Base-by-base conservation (phyloP, 2,113 vertebrate genomes). In the Chunga burmeisteri region DNA sequence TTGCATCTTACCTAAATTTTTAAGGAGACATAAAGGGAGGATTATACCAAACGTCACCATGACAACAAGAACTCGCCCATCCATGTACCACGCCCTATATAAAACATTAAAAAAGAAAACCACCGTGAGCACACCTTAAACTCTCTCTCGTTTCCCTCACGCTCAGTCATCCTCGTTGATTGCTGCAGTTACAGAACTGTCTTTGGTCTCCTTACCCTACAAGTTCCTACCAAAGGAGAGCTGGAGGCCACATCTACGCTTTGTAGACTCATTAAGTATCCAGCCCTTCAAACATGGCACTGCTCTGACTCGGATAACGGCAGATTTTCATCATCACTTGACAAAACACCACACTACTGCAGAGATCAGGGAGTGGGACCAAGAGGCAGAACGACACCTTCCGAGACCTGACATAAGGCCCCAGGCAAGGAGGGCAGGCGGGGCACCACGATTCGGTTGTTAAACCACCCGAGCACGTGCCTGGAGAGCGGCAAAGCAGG, bases 11-110 rank as follows among this genome's bases (percentile, higher is more conserved):
- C 99, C 99, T 50, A 99, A 98, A 78, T 99, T 99, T 97, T 99
- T 99, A 96, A 99, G 98, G 86, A 99, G 98, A 94, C 99, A 99
- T 95, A 99, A 98, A 12, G 99, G 99, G 61, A 99, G 98, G 83
- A 99, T 99, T 47, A 99, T 98, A 81, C 91, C 96, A 61, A 99
- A 68, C 0, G 99, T 99, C n/a, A 99, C 98, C 6, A 98, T 49
- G 65, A 99, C 97, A 71, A 99, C 99, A 77, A 99, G 98, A 91
- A 99, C 81, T 47, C 99, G 98, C 32, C 98, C 99, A 75, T 99
- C 98, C 95, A 99, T 73, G 50, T 98, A 99, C 99, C 99, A 99
- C 93, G 97, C 98, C 50, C 99, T 99, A 97, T 27, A 77, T 11
- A 97, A 98, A 94, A 91, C 68, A 98, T 86, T 50, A 29, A 59